Evolutionary conservation across 2,888 invertebrate species (phyloP).

Genomic region (Zaprionus bogoriensis): DNA sequence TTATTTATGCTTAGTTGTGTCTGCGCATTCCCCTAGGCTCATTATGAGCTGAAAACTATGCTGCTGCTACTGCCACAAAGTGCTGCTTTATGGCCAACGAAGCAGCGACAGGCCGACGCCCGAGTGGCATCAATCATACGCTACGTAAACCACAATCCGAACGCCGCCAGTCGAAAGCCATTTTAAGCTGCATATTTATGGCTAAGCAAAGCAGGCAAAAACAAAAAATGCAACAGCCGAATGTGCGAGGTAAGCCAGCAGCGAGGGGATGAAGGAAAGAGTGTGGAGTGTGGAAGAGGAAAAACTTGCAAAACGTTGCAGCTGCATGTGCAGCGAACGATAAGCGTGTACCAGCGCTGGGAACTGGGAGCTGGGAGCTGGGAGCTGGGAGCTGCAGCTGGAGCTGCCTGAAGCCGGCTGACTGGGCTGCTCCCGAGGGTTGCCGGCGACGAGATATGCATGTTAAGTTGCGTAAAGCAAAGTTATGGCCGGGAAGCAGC

Average conservation of each 20-base stretch:
- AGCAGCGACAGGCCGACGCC: slow-evolving; percentile 17
- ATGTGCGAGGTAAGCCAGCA: slow-evolving; percentile 15
- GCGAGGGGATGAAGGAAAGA: slow-evolving; percentile 42
- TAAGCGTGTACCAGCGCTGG: slow-evolving; percentile 54
- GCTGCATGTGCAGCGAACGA: slow-evolving; percentile 69
- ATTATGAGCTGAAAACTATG: slow-evolving; percentile 6
- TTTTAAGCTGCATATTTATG: slow-evolving; percentile 77
- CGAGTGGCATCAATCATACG: slow-evolving; percentile 73
- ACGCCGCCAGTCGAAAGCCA: slow-evolving; percentile 76
- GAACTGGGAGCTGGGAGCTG: slow-evolving; percentile 10
- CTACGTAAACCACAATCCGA: slow-evolving; percentile 75
- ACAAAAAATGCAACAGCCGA: slow-evolving; percentile 22
- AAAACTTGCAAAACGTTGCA: slow-evolving; percentile 54
- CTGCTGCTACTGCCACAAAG: slow-evolving; percentile 34
- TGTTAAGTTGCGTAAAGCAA: slow-evolving; percentile 76
- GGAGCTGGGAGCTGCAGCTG: slow-evolving; percentile 22
- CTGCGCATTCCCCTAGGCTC: neutral
- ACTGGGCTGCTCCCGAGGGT: slow-evolving; percentile 47
- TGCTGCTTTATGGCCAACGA: slow-evolving; percentile 48
- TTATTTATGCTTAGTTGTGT: neutral
- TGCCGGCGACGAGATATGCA: slow-evolving; percentile 73
- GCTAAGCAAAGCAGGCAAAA: slow-evolving; percentile 57
- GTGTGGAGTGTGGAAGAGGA: neutral
- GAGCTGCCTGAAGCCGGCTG: neutral
- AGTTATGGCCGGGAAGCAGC: slow-evolving; percentile 59